Evolutionary conservation across 2,113 vertebrate species (phyloP), one percentile per base, ranked within the genome.

Genomic region (Thunnus thynnus): DNA sequence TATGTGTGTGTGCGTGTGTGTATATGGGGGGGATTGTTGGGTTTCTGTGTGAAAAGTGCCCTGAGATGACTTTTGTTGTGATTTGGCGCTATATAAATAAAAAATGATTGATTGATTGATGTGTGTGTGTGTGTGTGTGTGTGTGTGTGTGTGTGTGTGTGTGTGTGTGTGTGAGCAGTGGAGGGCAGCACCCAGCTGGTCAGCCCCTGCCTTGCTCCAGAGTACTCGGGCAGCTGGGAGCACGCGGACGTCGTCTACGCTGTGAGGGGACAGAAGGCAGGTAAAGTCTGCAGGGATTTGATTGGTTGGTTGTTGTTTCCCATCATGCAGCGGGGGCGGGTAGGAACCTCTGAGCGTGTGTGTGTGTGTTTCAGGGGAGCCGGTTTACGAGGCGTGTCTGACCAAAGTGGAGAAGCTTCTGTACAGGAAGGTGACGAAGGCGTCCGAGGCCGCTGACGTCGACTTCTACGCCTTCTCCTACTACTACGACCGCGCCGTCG

Each of bases 391-490:
- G 76, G 94, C 96, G 18, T 99, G 97, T 76, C 92, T 89, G 13
- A 87, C 55, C 69, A 95, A 95, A 74, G 96, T 99, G 75, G 92
- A 95, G 9, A 96, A 97, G 81, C 74, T 97, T 84, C 95, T 99
- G 16, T 94, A 83, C 60, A 93, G 76, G 64, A 97, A 95, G 81
- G 95, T 99, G 60, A 90, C 92, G 27, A 94, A 84, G 72, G 92
- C 90, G 3, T 86, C 90, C 1, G 97, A 96, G 80, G 94, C 93
- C 2, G 94, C 93, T 13, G 79, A 94, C 11, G 61, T 96, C 73
- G 94, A 97, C 36, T 98, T 99, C 80, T 99, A 98, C 57, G 96
- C 97, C 3, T 99, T 99, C 88, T 98, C 97, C 61, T 99, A 96
- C 90, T 99, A 99, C 87, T 97, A 98, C 2, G 97, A 99, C 86